phyloP scores from a whole-genome alignment of 2,888 invertebrate species.

The Brenthis ino region DNA sequence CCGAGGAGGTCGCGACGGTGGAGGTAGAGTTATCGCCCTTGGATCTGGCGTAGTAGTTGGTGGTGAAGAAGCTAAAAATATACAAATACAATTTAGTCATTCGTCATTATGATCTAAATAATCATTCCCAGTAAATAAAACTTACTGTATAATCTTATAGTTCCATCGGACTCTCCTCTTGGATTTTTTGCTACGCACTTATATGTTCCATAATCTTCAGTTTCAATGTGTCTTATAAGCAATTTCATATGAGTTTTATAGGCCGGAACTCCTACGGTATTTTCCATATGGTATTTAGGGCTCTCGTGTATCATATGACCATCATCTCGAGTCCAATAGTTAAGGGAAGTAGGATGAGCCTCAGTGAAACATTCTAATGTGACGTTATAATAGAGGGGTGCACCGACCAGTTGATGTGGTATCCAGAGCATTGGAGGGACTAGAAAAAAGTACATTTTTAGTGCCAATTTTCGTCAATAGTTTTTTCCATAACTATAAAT shows the following conservation, averaged over 20 bases:
- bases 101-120: no score
- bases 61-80: conserved; percentile 86
- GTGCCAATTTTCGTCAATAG: not conserved
- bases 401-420: conserved; percentile 94
- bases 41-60: conserved; percentile 91
- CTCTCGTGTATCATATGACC: conserved; percentile 95
- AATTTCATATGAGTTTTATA: conserved; percentile 95
- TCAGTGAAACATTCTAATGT: conserved; percentile 95
- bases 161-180: conserved; percentile 94
- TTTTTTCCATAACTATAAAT: not conserved
- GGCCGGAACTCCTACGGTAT: conserved; percentile 85
- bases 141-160: conserved; percentile 94
- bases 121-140: conserved; percentile 44
- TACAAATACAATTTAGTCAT: conserved; percentile 14
- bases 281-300: conserved; percentile 90
- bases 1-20: conserved; percentile 71
- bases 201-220: conserved; percentile 92
- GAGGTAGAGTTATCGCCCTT: conserved; percentile 80
- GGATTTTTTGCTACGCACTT: conserved; percentile 95
- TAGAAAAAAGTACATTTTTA: conserved; percentile 62
- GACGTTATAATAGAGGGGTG: conserved; percentile 90
- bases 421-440: conserved; percentile 97
- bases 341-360: conserved; percentile 94
- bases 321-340: conserved; percentile 94
- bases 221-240: conserved; percentile 89